These are phyloP conservation scores for Nemapogon koenigi DNA, from an alignment of 2,888 invertebrate genomes.

Conservation along the genomic window DNA sequence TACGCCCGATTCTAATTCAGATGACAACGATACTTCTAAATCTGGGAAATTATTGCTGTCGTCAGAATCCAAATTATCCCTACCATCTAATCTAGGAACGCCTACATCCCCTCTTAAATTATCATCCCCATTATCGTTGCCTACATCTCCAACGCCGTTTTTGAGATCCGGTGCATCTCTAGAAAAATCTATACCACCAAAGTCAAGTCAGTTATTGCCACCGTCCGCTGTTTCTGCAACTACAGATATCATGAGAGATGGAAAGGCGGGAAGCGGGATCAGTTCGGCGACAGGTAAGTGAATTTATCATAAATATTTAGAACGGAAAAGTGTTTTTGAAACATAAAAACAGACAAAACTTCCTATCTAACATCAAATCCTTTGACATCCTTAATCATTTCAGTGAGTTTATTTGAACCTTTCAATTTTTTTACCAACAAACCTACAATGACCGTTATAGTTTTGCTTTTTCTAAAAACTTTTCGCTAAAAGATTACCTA, in stretches of 20 bases:
- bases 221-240: not conserved
- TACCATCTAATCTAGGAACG: constrained; percentile 44
- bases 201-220: constrained; percentile 18
- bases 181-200: constrained; percentile 26
- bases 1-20: constrained; percentile 27
- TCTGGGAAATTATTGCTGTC: constrained; percentile 29
- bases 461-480: no score
- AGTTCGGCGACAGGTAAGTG: constrained; percentile 53
- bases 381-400: no score
- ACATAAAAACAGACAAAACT: no score
- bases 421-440: no score
- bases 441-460: no score
- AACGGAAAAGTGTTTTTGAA: no score
- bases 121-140: constrained; percentile 44
- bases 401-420: no score
- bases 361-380: no score
- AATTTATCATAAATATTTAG: no score
- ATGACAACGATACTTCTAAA: constrained; percentile 24
- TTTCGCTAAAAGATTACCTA: no score
- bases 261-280: constrained; percentile 22
- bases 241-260: no score
- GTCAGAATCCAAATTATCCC: constrained; percentile 45
- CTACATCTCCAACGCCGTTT: constrained; percentile 40
- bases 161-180: constrained; percentile 25
- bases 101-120: constrained; percentile 43